These are phyloP conservation scores for Raja brachyura DNA, from an alignment of 2,113 vertebrate species.

Conservation along the genomic window DNA sequence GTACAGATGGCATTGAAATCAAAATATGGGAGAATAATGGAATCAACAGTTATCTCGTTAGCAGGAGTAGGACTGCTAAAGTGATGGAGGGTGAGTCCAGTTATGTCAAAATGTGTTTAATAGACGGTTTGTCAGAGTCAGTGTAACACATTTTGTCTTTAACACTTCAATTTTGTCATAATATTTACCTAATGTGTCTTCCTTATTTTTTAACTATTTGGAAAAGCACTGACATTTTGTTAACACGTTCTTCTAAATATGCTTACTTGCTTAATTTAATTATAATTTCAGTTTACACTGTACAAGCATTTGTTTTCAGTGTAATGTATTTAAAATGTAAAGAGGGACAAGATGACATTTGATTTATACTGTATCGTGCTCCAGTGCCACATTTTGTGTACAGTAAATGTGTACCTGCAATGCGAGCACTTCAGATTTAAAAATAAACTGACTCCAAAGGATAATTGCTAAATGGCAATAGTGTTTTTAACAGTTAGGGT, in stretches of 20 bases:
- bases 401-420: not conserved
- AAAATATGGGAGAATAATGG: conserved; percentile 72
- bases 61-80: conserved; percentile 73
- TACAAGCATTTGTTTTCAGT: not conserved
- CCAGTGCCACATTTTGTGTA: not conserved
- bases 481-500: not conserved
- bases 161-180: conserved; percentile 8
- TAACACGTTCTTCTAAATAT: not conserved
- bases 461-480: not conserved
- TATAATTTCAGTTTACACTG: not conserved
- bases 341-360: not conserved
- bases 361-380: not conserved
- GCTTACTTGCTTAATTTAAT: not conserved
- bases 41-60: conserved; percentile 71
- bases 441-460: not conserved
- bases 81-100: conserved; percentile 84
- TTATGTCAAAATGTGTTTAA: conserved; percentile 24
- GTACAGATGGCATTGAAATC: conserved; percentile 64
- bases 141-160: not conserved
- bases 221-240: not conserved
- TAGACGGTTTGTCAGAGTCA: not conserved
- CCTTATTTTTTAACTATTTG: conserved; percentile 13
- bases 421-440: not conserved
- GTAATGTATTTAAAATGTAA: not conserved
- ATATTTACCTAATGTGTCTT: not conserved